phyloP scores from a whole-genome alignment of 2,797 vertebrate species.

The Rhinella marina region DNA sequence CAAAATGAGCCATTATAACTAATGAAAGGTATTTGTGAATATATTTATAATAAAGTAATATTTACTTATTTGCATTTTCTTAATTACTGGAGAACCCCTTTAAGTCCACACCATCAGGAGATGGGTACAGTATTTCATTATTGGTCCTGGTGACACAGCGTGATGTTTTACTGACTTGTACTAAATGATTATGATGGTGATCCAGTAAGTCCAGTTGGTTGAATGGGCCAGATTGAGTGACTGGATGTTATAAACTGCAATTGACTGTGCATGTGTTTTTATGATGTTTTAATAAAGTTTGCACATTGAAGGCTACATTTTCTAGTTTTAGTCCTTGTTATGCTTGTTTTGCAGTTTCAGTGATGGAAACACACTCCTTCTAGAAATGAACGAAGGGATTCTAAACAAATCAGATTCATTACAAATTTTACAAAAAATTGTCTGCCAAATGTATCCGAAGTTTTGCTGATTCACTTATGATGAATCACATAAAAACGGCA shows the following conservation, averaged over 20 bases:
- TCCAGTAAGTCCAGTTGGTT: not conserved
- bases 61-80: no score
- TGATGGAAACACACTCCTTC: not conserved
- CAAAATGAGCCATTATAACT: no score
- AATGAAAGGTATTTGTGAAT: no score
- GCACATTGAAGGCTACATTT: not conserved
- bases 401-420: no score
- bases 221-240: not conserved
- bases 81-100: no score
- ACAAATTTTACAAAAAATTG: no score
- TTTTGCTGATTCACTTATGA: no score
- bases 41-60: no score
- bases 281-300: constrained; percentile 5
- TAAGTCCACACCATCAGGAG: no score
- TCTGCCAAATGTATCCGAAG: no score
- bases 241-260: not conserved
- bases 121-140: not conserved
- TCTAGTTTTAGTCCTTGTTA: not conserved
- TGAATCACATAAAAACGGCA: no score
- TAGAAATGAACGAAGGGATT: no score
- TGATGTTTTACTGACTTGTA: not conserved
- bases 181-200: not conserved
- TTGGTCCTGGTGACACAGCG: not conserved
- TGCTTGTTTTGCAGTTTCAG: not conserved
- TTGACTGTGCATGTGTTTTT: not conserved